Evolutionary conservation across 35 echinoderm and acorn worm species (phyloP), one percentile per base, ranked within the genome.

Genomic region (Stichopus chloronotus): DNA sequence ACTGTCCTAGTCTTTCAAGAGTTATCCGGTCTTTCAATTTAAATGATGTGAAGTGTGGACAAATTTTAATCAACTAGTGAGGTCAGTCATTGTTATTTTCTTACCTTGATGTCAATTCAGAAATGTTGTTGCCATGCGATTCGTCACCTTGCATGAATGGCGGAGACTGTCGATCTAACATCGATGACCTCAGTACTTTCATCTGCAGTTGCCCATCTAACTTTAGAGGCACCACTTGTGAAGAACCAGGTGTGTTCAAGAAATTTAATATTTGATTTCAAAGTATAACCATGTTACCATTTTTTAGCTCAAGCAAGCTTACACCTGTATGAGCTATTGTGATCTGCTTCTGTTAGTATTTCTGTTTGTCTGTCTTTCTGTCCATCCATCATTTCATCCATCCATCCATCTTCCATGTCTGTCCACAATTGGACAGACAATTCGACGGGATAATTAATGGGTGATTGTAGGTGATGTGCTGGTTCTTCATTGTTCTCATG

Each of bases 91-190:
- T 43, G 30, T 43, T 3, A 43, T 43, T 43, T 43, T 43, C 30
- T 43, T 43, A 3, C 30, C 30, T 43, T 43, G 30, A 43, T 43
- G 30, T 43, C 30, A 43, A 6, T 56, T 52, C 11, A 83, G 80
- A 52, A 83, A 19, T 55, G 16, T 5, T 55, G 8, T 56, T 83
- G 11, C 80, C 80, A 16, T 83, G 80, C 55, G 80, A 83, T 17
- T 83, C 80, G 9, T 12, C 80, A n/a, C 80, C 80, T 4, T 83
- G 80, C 30, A 13, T 83, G 30, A 83, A 83, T 55, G 80, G 80
- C n/a, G 80, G 80, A 12, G 30, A 12, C 52, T 83, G 80, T 14
- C 80, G 10, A 12, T 53, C 7, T 5, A 5, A 9, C 4, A 65
- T 65, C 61, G 55, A 55, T 55, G 52, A 56, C 14, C 17, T 8